Evolutionary conservation across 2,113 vertebrate genomes (phyloP), one percentile per base, ranked within the genome.

Genomic region (Nyctereutes procyonoides): DNA sequence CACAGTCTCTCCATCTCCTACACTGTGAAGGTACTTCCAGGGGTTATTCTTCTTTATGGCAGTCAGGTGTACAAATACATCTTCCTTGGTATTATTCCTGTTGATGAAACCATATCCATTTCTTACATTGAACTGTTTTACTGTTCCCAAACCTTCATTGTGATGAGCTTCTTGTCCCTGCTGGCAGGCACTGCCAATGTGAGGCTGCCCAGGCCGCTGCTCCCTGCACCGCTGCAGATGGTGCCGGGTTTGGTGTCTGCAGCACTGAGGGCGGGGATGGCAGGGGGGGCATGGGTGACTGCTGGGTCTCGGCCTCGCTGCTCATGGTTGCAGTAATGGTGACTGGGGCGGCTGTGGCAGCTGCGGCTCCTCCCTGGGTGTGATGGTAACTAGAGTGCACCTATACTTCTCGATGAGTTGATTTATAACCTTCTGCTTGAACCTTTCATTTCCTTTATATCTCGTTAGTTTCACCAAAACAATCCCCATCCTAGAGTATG

Each of bases 361-460:
- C 43, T 2, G 22, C 3, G 2, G 43, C 32, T 13, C 60, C 7
- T 38, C 99, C 99, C 99, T 99, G 99, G 99, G 32, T 69, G 15
- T 4, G 62, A 65, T 63, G 99, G 99, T 99, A 99, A 99, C 99
- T 99, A 99, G 99, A 43, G 43, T 43, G 43, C 43, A 43, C 43
- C 43, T 43, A 43, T 43, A 43, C 6, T 43, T 43, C 43, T 43
- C 43, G 4, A 43, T 43, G 43, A 24, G 4, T 76, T 92, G 13
- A 16, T 15, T 94, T 95, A 13, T 30, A 88, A 55, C 22, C 55
- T 71, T 93, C n/a, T 93, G 8, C 35, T 69, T 94, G 30, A 93
- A 43, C 6, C 53, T 83, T 60, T 89, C 60, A 51, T 67, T 88
- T 65, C 17, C 93, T 95, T 95, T 81, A 35, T 35, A 51, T 81